Base-by-base conservation (phyloP, 2,888 invertebrate genomes). In the Eupithecia subfuscata region DNA sequence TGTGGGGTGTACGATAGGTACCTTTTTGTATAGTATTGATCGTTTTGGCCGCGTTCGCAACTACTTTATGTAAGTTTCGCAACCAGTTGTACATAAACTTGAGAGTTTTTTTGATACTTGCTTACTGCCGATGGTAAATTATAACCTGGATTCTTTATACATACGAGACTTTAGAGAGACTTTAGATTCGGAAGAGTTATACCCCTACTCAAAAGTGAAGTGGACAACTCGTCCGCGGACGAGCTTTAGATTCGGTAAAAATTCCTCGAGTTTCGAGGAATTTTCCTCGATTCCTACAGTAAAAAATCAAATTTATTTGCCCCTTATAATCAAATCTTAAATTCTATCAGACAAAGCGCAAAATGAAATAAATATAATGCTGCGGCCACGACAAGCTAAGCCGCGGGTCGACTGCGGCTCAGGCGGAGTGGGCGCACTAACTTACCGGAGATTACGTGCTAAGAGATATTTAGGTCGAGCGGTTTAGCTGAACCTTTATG, bases 381-480 rank as follows among this genome's bases (percentile, higher is more conserved):
- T 34, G n/a, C 34, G 56, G 12, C 56, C 56, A 22, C 56, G 22
- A 56, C 56, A 48, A 76, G 78, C 73, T 81, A 73, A 80, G 73
- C 74, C 73, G 56, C 40, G 78, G 80, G 77, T 79, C 78, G 78
- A 73, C 77, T 64, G 73, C 76, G 60, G 78, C 78, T 75, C 76
- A 71, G 64, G 34, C 60, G 37, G 71, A 72, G 74, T 72, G 67
- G 69, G 56, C 70, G 64, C 72, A 60, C 74, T 72, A 72, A 72
- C 77, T 74, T 72, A 77, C 74, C 45, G 30, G 74, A 72, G 77
- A 74, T 77, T 77, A 77, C 70, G 67, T 72, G 72, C 43, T 69
- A 77, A 65, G 74, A 70, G 74, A 77, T 74, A 69, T 74, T 73
- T 45, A 68, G 73, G 73, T 72, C 65, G 22, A 56, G 56, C 56